Base-by-base conservation (phyloP, 92 coral and sea anemone species). In the Zoanthus sansibaricus region DNA sequence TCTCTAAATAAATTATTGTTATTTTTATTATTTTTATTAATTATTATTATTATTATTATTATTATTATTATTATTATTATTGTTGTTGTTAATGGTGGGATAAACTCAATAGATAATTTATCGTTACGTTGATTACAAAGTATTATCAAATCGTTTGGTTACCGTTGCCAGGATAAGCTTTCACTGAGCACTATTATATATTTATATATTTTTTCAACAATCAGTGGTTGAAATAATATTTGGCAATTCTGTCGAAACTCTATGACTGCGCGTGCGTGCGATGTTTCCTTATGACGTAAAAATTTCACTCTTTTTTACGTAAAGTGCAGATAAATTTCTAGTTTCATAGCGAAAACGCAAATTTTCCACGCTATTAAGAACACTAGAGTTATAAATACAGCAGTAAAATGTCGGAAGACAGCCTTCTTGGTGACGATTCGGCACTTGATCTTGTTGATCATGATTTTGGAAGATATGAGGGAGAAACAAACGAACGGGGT, bases 401-500 rank as follows among this genome's bases (percentile, higher is more conserved):
- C 12, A 12, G 42, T 30, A 69, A 20, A 33, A 88, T 89, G 92
- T 91, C 93, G 48, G 70, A 48, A 9, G 88, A 78, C 15, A 89
- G 77, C 49, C 11, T 83, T 9, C 70, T 18, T 2, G 77, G 83
- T 32, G 92, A 77, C n/a, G 82, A 72, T 17, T 71, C 30, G n/a
- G 13, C 47, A 0, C 86, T 51, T 1, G 46, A 14, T 9, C 16
- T 46, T 21, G 14, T 71, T 52, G 82, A n/a, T n/a, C n/a, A n/a
- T n/a, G n/a, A 71, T 59, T 72, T 83, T 37, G 96, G 94, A 4
- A 47, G 68, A 4, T 96, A 92, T 78, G 93, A 91, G 25, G 98
- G 98, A 25, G 98, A 87, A 4, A 89, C 94, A 49, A 92, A 96
- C 59, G 91, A 85, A 5, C 72, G 64, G 0, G 98, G 88, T 0